phyloP scores from a whole-genome alignment of 2,113 vertebrate genomes.

The Sitta europaea region DNA sequence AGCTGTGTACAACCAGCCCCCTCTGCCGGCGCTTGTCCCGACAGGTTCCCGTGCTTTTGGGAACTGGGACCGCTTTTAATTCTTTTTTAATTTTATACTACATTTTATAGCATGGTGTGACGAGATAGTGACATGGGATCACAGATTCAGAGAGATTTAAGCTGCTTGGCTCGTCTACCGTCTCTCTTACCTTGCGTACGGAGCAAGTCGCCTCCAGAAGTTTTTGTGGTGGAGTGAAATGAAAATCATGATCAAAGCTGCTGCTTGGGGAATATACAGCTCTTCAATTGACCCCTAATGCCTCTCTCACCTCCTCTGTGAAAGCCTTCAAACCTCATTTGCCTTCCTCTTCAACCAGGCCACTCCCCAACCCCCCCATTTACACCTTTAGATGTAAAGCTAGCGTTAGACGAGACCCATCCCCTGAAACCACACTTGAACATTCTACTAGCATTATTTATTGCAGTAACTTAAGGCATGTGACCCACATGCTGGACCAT shows the following conservation, averaged over 20 bases:
- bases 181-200: fast-evolving
- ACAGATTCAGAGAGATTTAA: not conserved
- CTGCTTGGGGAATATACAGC: not conserved
- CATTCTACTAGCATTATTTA: not conserved
- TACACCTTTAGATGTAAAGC: not conserved
- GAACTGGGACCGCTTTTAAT: fast-evolving
- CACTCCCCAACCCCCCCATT: not conserved
- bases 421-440: not conserved
- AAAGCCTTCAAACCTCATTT: not conserved
- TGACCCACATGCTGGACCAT: not conserved
- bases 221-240: not conserved
- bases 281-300: not conserved
- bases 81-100: fast-evolving
- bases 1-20: not conserved
- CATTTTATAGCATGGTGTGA: fast-evolving
- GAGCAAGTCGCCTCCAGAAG: not conserved
- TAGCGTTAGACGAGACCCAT: not conserved
- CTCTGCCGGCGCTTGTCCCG: not conserved
- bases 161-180: not conserved
- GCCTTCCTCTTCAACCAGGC: not conserved
- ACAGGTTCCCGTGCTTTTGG: fast-evolving
- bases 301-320: not conserved
- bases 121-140: not conserved
- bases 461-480: not conserved
- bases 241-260: not conserved